Base-by-base conservation (phyloP, 2,113 vertebrate genomes). In the Smithornis capensis region DNA sequence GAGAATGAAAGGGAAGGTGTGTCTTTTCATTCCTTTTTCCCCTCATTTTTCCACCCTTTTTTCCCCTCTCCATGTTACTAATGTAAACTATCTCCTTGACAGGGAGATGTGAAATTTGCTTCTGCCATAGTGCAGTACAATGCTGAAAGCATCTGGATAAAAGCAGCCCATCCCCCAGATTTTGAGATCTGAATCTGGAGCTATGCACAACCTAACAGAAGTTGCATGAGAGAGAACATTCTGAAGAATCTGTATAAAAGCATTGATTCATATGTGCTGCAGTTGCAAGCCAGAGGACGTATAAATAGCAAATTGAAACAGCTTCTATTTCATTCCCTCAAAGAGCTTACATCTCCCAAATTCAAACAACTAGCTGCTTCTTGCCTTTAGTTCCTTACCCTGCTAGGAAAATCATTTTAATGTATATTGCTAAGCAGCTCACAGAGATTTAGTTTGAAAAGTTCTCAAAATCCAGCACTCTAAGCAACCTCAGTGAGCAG, bases 261-360 rank as follows among this genome's bases (percentile, higher is more conserved):
- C 53, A 59, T 35, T 77, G 65, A 83, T 69, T 93, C 83, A 70
- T 88, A 86, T 35, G 57, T 79, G 63, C 84, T 92, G 53, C 73
- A 80, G 56, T 86, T 95, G 92, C 65, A 93, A 95, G 86, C 69
- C 71, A 59, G 64, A 92, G 82, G 69, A 95, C 29, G 17, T 89
- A 91, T 35, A 95, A 90, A 93, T 60, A 93, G 85, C 68, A 94
- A 90, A 91, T 37, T 55, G 81, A 92, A 97, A 84, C 45, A 69
- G 57, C 80, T 92, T 94, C 78, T 83, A 29, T 70, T 64, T 75
- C 50, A 52, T 15, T 96, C 83, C 81, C 28, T 57, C 35, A 44
- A 37, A 75, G 84, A 87, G 21, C 87, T 85, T 71, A 57, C 62
- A 63, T 74, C 55, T 83, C 59, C 53, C 84, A 88, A 38, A 85